Percentiles rank a stretch among this genome's conserved stretches.
phyloP scores from a whole-genome alignment of 2,797 vertebrate genomes.

The Dermochelys coriacea region DNA sequence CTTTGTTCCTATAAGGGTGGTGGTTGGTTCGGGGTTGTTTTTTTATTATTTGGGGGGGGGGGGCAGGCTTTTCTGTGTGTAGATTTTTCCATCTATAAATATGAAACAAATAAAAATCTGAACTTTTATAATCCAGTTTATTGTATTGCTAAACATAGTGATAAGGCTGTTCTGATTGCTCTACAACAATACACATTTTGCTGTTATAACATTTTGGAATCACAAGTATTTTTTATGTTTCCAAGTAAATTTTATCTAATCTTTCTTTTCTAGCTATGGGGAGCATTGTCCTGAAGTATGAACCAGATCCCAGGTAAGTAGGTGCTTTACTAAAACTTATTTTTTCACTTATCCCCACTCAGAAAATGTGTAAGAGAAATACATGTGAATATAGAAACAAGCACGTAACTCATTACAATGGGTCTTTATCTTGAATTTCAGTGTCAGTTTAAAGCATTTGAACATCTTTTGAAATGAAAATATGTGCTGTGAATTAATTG shows the following conservation, averaged over 20 bases:
- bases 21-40: not conserved
- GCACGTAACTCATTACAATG: not conserved
- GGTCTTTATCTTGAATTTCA: not conserved
- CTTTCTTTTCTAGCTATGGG: constrained; percentile 88
- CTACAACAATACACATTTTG: not conserved
- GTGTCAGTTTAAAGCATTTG: not conserved
- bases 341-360: constrained; percentile 10
- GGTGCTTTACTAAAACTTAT: not conserved
- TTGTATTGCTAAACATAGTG: not conserved
- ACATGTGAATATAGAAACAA: not conserved
- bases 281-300: constrained; percentile 94
- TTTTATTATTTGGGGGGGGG: constrained; percentile 3
- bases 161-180: not conserved
- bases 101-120: not conserved
- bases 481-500: not conserved
- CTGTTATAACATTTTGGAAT: not conserved
- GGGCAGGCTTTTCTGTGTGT: not conserved
- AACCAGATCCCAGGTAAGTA: constrained; percentile 92
- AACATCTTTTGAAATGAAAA: not conserved
- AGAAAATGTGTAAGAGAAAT: not conserved
- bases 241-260: constrained; percentile 35
- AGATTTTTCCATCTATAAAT: not conserved
- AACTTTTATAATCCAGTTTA: not conserved
- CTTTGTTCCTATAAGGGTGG: too few relatives aligned
- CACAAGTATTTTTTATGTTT: not conserved